Base-by-base conservation (phyloP, 2,797 vertebrate genomes). In the Spea hammondii region DNA sequence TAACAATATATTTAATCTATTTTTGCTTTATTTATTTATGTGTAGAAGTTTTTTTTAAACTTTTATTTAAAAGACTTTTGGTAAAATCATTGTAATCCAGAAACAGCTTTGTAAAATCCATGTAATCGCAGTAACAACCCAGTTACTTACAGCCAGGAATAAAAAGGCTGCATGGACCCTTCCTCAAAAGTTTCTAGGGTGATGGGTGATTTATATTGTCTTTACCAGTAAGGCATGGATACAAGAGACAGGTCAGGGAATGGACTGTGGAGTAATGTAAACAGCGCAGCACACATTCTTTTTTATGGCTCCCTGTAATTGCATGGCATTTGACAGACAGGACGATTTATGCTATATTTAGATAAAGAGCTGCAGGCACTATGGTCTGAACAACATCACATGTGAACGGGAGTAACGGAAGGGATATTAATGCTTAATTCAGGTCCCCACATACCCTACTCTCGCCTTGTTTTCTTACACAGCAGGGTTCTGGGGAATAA, bases 271-370 rank as follows among this genome's bases (percentile, higher is more conserved):
- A 80, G 87, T 89, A 93, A 92, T 93, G 91, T 95, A 95, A 96
- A 95, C 94, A 95, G 87, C 80, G 86, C 86, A 88, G 87, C 89
- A 91, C 87, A 90, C 86, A 89, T 92, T 90, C 93, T 92, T 94
- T 32, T 96, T 95, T 94, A 95, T 94, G 94, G 94, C 93, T 92
- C 92, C 92, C 90, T 92, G 93, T 86, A 91, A 89, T 92, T 90
- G 83, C 91, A 91, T 87, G 90, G 84, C 84, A 91, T 90, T 88
- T 93, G 94, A 94, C 95, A 93, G 85, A 81, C 85, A 84, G 90
- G 76, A 84, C 95, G 95, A 97, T 95, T 97, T 95, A 96, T 90
- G 85, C 92, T 91, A 92, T 95, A 95, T 96, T 97, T 96, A 96
- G 95, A 96, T 95, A 95, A 96, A 93, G 91, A 89, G 88, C 62